Evolutionary conservation across 2,888 invertebrate species (phyloP), one percentile per base, ranked within the genome.

Genomic region (Chouioia cunea): DNA sequence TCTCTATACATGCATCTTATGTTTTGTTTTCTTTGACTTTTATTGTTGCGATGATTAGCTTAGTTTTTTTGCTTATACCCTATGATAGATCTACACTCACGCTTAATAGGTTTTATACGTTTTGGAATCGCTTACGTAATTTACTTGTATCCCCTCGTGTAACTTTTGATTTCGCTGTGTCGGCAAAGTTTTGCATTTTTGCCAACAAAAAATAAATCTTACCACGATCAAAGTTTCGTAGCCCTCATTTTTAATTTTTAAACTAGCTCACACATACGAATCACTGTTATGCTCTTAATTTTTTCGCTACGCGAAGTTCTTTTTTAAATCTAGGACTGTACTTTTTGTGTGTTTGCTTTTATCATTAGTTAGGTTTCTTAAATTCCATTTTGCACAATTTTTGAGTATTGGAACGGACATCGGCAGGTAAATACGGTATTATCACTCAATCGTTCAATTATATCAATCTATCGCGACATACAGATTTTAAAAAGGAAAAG

Each of bases 371-470:
- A 65, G 27, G 2, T 20, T 47, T 8, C 16, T 27, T 65, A 18
- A 67, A 23, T 59, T 64, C 58, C 53, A 59, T 47, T 59, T 36
- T 36, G 36, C n/a, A 23, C 18, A 64, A 23, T 20, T 52, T 60
- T 52, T 46, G 46, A 43, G 53, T 50, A 43, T 43, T 73, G 67
- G 70, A 72, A 65, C 74, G 70, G 73, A 70, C 65, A 18, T 67
- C 64, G 67, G 73, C 65, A 73, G 70, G 64, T 73, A 70, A 22
- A 18, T 65, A 65, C 44, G 69, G 69, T 73, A 69, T 69, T 54
- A 18, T 68, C 23, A 56, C 60, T 23, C 48, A 71, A 57, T 65
- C 56, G 65, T 10, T 36, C 10, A 6, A 1, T 6, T 36, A n/a
- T 46, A 43, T 66, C 62, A 62, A 57, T 44, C 27, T n/a, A 53